Percentiles rank a stretch among this genome's conserved stretches.
Conservation (phyloP, 2,888 invertebrate genomes). For the Schizotus pectinicornis region DNA sequence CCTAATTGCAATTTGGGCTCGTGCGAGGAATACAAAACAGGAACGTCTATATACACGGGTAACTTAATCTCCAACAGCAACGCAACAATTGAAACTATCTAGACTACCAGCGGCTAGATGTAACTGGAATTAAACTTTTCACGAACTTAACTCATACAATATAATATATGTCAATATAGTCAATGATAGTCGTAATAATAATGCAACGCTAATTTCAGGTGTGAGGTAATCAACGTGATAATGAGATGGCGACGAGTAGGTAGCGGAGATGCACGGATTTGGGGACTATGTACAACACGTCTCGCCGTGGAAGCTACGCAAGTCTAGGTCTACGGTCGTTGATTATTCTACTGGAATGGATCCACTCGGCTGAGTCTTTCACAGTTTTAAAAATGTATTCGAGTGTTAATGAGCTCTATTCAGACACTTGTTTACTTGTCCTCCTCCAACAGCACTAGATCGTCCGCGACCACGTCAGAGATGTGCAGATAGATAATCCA, state of each 20-base stretch:
- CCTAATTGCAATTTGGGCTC: constrained; percentile 45
- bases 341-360: constrained; percentile 46
- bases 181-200: constrained; percentile 6
- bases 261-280: constrained; percentile 25
- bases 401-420: constrained; percentile 45
- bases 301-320: constrained; percentile 48
- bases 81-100: constrained; percentile 27
- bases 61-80: constrained; percentile 5
- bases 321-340: constrained; percentile 45
- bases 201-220: constrained; percentile 5
- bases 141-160: constrained; percentile 7
- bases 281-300: constrained; percentile 40
- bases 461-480: constrained; percentile 94
- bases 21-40: constrained; percentile 52
- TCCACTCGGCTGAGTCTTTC: constrained; percentile 42
- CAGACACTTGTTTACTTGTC: constrained; percentile 63
- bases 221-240: constrained; percentile 7
- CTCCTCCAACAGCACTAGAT: constrained; percentile 81
- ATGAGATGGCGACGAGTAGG: constrained; percentile 23
- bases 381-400: constrained; percentile 46
- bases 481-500: constrained; percentile 97
- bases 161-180: constrained; percentile 4
- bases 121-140: constrained; percentile 38
- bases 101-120: constrained; percentile 43
- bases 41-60: constrained; percentile 49